Evolutionary conservation across 2,797 vertebrate genomes (phyloP).

Genomic region (Sphaeramia orbicularis): DNA sequence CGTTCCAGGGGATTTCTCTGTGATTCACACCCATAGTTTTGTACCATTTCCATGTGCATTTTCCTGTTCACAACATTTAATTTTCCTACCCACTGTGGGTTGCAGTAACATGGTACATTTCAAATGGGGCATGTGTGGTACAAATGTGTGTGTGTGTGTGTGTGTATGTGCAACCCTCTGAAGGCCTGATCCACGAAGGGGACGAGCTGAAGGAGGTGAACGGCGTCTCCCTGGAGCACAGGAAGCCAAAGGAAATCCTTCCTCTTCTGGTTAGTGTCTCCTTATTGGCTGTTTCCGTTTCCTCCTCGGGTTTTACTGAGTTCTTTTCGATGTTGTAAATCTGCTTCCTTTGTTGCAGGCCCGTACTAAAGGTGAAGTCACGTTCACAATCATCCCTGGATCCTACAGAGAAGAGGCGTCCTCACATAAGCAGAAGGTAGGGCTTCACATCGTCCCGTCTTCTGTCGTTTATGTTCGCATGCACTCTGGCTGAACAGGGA

Average conservation of each 20-base stretch:
- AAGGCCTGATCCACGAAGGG: conserved; percentile 94
- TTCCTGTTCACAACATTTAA: background rate
- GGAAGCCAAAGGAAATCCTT: conserved; percentile 93
- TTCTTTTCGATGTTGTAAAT: background rate
- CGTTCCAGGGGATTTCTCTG: no score
- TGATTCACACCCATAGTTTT: no score
- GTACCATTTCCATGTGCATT: background rate
- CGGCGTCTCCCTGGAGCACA: conserved; percentile 90
- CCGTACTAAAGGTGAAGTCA: conserved; percentile 90
- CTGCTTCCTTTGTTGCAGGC: conserved; percentile 76
- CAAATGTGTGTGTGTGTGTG: conserved; percentile 25
- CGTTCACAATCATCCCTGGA: conserved; percentile 94
- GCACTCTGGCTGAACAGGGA: background rate
- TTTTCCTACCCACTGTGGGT: background rate
- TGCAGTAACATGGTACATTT: background rate
- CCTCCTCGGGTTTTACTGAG: background rate
- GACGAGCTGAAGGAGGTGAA: conserved; percentile 96
- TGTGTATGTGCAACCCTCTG: conserved; percentile 30
- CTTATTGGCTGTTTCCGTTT: conserved; percentile 9
- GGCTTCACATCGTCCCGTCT: background rate
- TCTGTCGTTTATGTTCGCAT: background rate
- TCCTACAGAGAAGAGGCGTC: conserved; percentile 86
- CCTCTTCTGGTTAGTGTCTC: conserved; percentile 89
- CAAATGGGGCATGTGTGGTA: background rate
- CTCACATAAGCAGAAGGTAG: conserved; percentile 68